Evolutionary conservation across 1,140 invertebrate species (phyloP), one percentile per base, ranked within the genome.

Genomic region (Sitobion miscanthi): DNA sequence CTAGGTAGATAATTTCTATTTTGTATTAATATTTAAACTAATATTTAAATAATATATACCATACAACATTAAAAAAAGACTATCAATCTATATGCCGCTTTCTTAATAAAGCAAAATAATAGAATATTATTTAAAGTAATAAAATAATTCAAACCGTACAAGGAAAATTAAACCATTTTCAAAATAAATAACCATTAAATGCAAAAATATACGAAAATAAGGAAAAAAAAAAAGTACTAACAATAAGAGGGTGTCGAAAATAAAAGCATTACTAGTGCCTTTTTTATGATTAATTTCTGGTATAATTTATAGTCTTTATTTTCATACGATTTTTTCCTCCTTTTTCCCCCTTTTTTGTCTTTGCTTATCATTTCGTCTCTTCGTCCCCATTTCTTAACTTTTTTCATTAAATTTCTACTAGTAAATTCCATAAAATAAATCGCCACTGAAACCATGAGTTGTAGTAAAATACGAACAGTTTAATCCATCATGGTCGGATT

Each of bases 231-330:
- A 54, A 35, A 52, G 21, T 47, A 88, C 87, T n/a, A 9, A 88
- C 49, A 90, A 30, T 14, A 52, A 54, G 88, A 90, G 35, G 38
- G 54, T 62, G 54, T 62, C 42, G 38, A 62, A 90, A 90, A 90
- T 42, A 90, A 90, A 62, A 62, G 6, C 52, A 57, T 62, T 62
- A 4, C 23, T 62, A 25, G 11, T 62, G 38, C 35, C 45, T 69
- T 90, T 90, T 69, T 90, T 38, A 57, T 90, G 62, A 62, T 62
- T 69, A 90, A 90, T 90, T 69, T 90, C 57, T n/a, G 4, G 30
- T 42, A 47, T 90, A 69, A 90, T 90, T 90, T 90, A 90, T 90
- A 69, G 57, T 38, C 45, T 69, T 90, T 57, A 90, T 90, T 90
- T 90, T 69, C 52, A 45, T 69, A 90, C 30, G 14, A 90, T 90